Conservation (phyloP, 2,888 invertebrate genomes). For the Mechanitis messenoides region DNA sequence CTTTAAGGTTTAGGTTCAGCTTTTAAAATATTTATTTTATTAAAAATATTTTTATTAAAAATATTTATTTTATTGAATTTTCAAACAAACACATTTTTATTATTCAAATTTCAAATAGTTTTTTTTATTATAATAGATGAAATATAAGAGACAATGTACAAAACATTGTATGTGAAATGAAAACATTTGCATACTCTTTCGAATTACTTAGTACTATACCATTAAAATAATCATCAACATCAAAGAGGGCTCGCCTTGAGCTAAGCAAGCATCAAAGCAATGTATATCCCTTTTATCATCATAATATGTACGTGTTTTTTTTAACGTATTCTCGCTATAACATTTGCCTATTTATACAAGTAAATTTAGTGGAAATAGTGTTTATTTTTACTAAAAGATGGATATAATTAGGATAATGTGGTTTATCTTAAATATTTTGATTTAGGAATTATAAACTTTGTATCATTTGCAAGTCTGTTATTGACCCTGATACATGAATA, state of each 20-base stretch:
- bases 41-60: no score
- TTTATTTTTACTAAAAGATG: no score
- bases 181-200: background rate
- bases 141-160: no score
- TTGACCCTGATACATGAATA: constrained; percentile 20
- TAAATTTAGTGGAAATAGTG: no score
- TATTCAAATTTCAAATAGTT: no score
- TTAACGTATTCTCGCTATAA: background rate
- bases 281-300: background rate
- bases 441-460: background rate
- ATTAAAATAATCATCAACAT: constrained; percentile 4
- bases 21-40: no score
- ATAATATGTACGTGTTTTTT: background rate
- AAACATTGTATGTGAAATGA: background rate
- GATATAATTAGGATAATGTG: no score
- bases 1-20: no score
- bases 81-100: no score
- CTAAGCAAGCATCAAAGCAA: constrained; percentile 1
- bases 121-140: no score
- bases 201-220: background rate
- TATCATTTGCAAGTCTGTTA: constrained; percentile 13
- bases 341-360: background rate
- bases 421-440: background rate
- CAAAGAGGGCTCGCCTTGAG: constrained; percentile 1
- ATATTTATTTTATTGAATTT: no score